Base-by-base conservation (phyloP, 2,888 invertebrate genomes). In the Pimpla rufipes region DNA sequence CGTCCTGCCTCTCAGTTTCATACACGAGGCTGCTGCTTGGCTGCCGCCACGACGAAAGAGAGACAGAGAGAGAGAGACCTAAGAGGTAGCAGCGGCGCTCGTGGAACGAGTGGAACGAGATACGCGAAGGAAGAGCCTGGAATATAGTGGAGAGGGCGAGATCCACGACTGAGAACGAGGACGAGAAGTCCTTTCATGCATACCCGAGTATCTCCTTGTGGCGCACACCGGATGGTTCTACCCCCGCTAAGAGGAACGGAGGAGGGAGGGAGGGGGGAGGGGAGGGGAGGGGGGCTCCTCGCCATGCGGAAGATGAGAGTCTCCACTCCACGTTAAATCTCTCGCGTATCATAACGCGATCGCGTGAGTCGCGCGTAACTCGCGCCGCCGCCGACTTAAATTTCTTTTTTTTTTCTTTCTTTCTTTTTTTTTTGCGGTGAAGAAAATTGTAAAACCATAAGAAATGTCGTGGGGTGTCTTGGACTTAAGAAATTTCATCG, bases 131-230 rank as follows among this genome's bases (percentile, higher is more conserved):
- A 75, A 77, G 77, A 45, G 29, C 29, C 29, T 5, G 3, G 29
- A 5, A 29, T 35, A 47, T n/a, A 50, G 62, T 84, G 80, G 86
- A 88, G 88, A 82, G n/a, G n/a, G n/a, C n/a, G 84, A 86, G 85
- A 87, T 85, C 86, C 87, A 86, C 83, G 86, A 85, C 83, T 81
- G 83, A 85, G 85, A 86, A 83, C 84, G 85, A 89, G 88, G 89
- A 89, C 87, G 87, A 85, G 88, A 89, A 89, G 89, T 89, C 92
- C 91, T 91, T 91, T 93, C 93, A 92, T 93, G 93, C 92, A 93
- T 93, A 93, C 92, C 90, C 87, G 89, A 92, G 93, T 91, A 91
- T 85, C 74, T 85, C 85, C 77, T 81, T 71, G 71, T 76, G 79
- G 70, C 76, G 70, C 75, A 66, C 50, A 71, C 29, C 5, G 5